These are phyloP conservation scores for Lutjanus erythropterus DNA, from an alignment of 2,113 vertebrate species.

Conservation along the genomic window DNA sequence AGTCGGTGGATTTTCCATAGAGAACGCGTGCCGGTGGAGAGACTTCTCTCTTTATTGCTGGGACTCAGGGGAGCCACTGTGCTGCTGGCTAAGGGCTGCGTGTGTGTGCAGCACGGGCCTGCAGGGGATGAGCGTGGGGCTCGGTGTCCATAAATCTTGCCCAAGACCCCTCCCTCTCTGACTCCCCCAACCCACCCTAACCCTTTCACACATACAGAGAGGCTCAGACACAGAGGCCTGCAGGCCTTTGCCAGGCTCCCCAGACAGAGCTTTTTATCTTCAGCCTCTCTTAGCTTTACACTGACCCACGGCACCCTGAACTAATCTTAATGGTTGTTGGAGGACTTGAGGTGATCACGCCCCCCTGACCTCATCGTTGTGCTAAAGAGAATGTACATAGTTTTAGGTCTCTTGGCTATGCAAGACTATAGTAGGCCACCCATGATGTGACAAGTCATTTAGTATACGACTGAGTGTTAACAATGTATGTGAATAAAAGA, in stretches of 20 bases:
- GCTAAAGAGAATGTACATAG: conserved; percentile 38
- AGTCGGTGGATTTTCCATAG: conserved; percentile 73
- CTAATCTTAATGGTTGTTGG: conserved; percentile 75
- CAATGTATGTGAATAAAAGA: not conserved
- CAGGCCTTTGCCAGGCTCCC: conserved; percentile 59
- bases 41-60: conserved; percentile 77
- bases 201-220: conserved; percentile 61
- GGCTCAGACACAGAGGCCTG: conserved; percentile 47
- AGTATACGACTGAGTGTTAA: not conserved
- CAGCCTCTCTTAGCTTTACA: conserved; percentile 68
- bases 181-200: conserved; percentile 57
- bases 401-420: conserved; percentile 44
- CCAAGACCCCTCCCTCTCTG: conserved; percentile 54
- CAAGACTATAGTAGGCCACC: conserved; percentile 55
- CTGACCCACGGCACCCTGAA: conserved; percentile 72
- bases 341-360: conserved; percentile 64
- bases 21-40: conserved; percentile 67
- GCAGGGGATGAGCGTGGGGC: conserved; percentile 65
- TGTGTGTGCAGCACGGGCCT: conserved; percentile 58
- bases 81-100: conserved; percentile 54
- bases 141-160: conserved; percentile 75
- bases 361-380: conserved; percentile 57
- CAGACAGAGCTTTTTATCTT: conserved; percentile 69
- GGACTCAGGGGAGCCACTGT: conserved; percentile 71
- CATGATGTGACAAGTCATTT: conserved; percentile 43